Conservation (phyloP, 2,888 invertebrate genomes). For the Augochlorella aurata region DNA sequence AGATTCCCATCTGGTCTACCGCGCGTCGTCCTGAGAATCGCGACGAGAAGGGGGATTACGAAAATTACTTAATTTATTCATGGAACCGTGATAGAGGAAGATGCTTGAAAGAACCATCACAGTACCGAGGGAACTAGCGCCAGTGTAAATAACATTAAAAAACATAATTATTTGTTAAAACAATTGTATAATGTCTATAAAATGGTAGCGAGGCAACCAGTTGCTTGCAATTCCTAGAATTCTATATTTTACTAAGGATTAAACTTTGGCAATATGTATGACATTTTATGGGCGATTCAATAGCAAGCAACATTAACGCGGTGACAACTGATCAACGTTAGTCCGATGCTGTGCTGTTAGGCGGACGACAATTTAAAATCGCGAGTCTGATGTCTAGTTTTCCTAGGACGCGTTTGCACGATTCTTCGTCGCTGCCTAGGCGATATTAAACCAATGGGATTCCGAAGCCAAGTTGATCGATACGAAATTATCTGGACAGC, state of each 20-base stretch:
- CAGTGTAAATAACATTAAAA: background rate
- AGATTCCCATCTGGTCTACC: slow-evolving; percentile 29
- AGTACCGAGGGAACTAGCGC: background rate
- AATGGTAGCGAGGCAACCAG: too few relatives aligned
- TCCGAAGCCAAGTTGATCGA: background rate
- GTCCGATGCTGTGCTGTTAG: too few relatives aligned
- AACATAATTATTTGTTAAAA: too few relatives aligned
- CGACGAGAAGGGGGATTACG: slow-evolving; percentile 18
- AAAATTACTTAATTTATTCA: slow-evolving; percentile 40
- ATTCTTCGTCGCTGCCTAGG: background rate
- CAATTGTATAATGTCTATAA: too few relatives aligned
- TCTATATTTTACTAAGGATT: too few relatives aligned
- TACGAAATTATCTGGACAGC: background rate
- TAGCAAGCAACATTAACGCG: too few relatives aligned
- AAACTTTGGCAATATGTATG: too few relatives aligned
- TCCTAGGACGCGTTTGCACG: background rate
- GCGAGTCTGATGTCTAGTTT: background rate
- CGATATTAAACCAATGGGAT: background rate
- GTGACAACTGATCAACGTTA: too few relatives aligned
- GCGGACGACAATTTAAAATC: background rate
- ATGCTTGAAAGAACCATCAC: background rate
- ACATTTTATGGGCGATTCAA: too few relatives aligned
- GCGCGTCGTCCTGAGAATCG: slow-evolving; percentile 20
- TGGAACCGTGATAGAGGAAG: background rate
- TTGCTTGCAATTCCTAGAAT: too few relatives aligned